Base-by-base conservation (phyloP, 1,140 invertebrate genomes). In the Drosophila ironensis region DNA sequence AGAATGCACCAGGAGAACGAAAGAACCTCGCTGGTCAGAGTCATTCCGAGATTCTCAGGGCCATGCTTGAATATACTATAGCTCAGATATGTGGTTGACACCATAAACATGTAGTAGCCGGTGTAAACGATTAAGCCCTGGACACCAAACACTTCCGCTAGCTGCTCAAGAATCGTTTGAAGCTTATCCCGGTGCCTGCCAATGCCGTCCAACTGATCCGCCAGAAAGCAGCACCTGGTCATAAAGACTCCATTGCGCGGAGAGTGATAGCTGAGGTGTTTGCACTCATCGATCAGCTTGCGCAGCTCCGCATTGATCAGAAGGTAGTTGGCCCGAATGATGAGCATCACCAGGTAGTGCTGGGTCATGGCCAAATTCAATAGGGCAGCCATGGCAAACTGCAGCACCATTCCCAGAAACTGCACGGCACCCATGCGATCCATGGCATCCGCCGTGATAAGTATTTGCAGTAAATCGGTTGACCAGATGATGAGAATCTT, bases 281-380 rank as follows among this genome's bases (percentile, higher is more conserved):
- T 6, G 0, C 19, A 17, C 30, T 54, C 52, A 1, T 3, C 8
- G 0, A 54, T 14, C 20, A 54, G 30, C 7, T 24, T 3, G 6
- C 14, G 8, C 1, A 54, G 16, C 20, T 54, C 52, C 16, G n/a
- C 16, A n/a, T 54, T 54, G 4, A 54, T 7, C 6, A 54, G 28
- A 19, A 22, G 14, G 22, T 54, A 54, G 14, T 44, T 41, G 16
- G 40, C 41, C n/a, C 42, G 41, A 0, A 54, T 5, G 17, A 45
- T 14, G 0, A 54, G 19, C 19, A 54, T 19, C 1, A 4, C 9
- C 1, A 54, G 7, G n/a, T 4, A 17, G n/a, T 45, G 22, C 16
- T 54, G 52, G 6, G 20, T 5, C 2, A 54, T 7, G 8, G 42
- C 20, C 3, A 45, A 7, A n/a, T 33, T 35, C 8, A 45, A 4